Conservation (phyloP, 2,888 invertebrate genomes). For the Saturnia japonica region DNA sequence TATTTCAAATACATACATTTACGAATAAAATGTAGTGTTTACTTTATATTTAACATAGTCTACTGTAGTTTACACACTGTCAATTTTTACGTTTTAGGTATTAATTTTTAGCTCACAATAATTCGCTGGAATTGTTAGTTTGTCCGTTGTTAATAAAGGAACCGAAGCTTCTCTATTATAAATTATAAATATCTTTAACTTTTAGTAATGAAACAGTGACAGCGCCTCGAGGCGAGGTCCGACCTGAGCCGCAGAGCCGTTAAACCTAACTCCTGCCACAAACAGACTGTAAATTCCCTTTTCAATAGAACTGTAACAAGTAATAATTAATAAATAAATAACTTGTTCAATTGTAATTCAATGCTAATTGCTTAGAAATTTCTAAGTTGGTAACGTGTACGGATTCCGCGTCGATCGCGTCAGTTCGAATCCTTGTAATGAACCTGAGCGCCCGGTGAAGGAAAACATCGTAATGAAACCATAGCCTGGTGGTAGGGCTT, state of each 20-base stretch:
- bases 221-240: not conserved
- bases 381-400: too few species aligned
- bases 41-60: too few species aligned
- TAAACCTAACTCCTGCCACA: not conserved
- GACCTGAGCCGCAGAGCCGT: not conserved
- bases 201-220: not conserved
- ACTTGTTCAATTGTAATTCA: not conserved
- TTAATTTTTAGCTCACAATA: too few species aligned
- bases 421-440: too few species aligned
- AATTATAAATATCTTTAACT: not conserved
- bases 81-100: too few species aligned
- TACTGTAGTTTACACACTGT: too few species aligned
- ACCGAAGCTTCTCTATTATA: not conserved
- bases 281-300: not conserved
- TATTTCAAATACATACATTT: not conserved
- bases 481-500: too few species aligned
- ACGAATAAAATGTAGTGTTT: not conserved
- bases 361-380: not conserved
- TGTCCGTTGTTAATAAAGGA: not conserved
- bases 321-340: not conserved
- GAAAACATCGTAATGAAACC: too few species aligned
- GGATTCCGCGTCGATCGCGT: too few species aligned
- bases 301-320: not conserved
- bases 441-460: too few species aligned
- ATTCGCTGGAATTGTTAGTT: not conserved